Evolutionary conservation across 2,113 vertebrate genomes (phyloP), one percentile per base, ranked within the genome.

Genomic region (Apaloderma vittatum): DNA sequence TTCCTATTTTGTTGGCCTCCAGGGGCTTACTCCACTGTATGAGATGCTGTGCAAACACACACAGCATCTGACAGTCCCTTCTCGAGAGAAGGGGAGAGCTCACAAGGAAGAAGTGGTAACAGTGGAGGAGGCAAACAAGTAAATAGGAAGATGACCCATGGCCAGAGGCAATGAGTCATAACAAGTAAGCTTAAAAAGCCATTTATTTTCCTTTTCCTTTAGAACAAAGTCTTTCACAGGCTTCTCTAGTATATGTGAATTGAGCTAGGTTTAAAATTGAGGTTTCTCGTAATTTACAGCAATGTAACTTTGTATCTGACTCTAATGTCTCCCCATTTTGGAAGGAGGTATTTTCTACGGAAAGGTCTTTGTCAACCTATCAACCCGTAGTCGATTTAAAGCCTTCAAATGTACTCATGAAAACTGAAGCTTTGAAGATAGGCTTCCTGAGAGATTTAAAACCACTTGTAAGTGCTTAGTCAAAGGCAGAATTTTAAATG

Each of bases 331-430:
- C 29, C 17, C 24, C 29, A 11, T 34, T 87, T 76, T 79, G 80
- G 77, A 93, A 68, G 45, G 54, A 94, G 29, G 9, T 52, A 15
- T 32, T 96, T 96, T 73, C 68, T 94, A 32, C 36, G 73, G 78
- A 91, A 66, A 88, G 19, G 14, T 63, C 93, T 75, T 85, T 32
- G 57, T n/a, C 79, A 91, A 78, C 34, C 49, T 87, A 52, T 92
- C 89, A 93, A 61, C 32, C 27, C 45, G 11, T 70, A 74, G 86
- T 96, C 93, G 62, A 16, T 92, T 88, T 96, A 73, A 93, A 62
- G 63, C 66, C 78, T 93, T 88, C 62, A 72, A 93, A 76, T 91
- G 37, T 87, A 57, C 29, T 92, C 67, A 74, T 65, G 90, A 97
- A 81, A 86, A 71, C 37, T 52, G 21, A 51, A 67, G 45, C 77